Percentiles rank a stretch among this genome's conserved stretches.
These are phyloP conservation scores for Tenodera sinensis DNA, from an alignment of 2,888 invertebrate species.

Conservation along the genomic window DNA sequence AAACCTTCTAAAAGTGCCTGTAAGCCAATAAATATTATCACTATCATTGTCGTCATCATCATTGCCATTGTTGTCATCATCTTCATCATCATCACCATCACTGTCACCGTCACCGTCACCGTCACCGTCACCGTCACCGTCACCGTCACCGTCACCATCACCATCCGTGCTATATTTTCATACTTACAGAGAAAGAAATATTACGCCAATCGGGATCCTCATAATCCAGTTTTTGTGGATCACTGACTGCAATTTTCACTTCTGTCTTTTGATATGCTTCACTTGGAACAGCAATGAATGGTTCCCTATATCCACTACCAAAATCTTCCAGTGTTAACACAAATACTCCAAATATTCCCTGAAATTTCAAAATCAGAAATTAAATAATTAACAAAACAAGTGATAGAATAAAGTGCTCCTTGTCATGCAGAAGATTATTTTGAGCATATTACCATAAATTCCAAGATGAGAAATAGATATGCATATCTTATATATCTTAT, in stretches of 20 bases:
- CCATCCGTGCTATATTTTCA: background rate
- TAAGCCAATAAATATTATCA: too few relatives aligned
- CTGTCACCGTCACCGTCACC: too few relatives aligned
- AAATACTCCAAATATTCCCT: conserved; percentile 61
- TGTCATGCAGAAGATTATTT: too few relatives aligned
- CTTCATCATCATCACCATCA: too few relatives aligned
- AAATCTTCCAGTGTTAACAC: conserved; percentile 44
- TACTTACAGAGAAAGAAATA: conserved; percentile 46
- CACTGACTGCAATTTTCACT: conserved; percentile 55
- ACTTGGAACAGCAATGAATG: conserved; percentile 58
- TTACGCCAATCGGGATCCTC: conserved; percentile 52
- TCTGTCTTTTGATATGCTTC: conserved; percentile 57
- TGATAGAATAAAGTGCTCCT: background rate
- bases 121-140: too few relatives aligned
- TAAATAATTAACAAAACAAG: background rate
- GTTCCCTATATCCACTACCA: conserved; percentile 42
- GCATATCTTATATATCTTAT: too few relatives aligned
- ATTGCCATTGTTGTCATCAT: too few relatives aligned
- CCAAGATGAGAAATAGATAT: too few relatives aligned
- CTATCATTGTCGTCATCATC: too few relatives aligned
- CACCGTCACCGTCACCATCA: too few relatives aligned
- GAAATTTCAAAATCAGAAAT: conserved; percentile 15
- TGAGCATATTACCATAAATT: too few relatives aligned
- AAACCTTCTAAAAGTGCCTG: too few relatives aligned
- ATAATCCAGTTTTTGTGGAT: conserved; percentile 56